Conservation (phyloP, 2,888 invertebrate genomes). For the Elegia similella region DNA sequence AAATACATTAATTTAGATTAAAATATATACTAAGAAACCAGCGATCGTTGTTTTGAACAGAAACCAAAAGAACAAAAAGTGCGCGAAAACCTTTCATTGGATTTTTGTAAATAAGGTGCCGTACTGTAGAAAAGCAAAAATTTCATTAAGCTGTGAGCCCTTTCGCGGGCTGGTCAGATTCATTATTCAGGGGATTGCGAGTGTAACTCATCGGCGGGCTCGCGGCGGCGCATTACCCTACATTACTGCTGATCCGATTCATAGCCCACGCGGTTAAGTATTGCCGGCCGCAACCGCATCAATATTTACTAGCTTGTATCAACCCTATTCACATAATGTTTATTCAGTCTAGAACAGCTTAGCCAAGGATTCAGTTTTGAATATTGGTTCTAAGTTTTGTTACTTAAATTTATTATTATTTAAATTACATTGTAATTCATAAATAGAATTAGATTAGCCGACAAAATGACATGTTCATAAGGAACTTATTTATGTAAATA, state of each 20-base stretch:
- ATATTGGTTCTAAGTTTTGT: not conserved
- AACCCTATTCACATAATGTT: not conserved
- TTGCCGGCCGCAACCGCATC: conserved; percentile 13
- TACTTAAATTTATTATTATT: too few species aligned
- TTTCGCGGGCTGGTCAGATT: conserved; percentile 42
- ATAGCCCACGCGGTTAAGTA: conserved; percentile 27
- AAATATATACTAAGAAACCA: too few species aligned
- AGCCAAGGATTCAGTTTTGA: not conserved
- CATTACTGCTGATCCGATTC: conserved; percentile 41
- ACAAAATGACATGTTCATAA: too few species aligned
- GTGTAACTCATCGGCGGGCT: conserved; percentile 45
- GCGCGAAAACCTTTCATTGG: too few species aligned
- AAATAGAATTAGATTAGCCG: too few species aligned
- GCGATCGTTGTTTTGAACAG: too few species aligned
- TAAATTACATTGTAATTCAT: too few species aligned
- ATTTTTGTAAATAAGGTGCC: too few species aligned
- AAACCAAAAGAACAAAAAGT: too few species aligned
- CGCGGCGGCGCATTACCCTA: conserved; percentile 35
- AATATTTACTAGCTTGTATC: conserved; percentile 15
- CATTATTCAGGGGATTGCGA: conserved; percentile 57
- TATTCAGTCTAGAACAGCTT: not conserved
- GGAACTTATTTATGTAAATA: too few species aligned
- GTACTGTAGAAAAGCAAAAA: not conserved
- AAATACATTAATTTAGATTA: too few species aligned
- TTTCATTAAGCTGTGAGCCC: conserved; percentile 15